phyloP scores from a whole-genome alignment of 1,140 invertebrate species.

The Microplitis demolitor region DNA sequence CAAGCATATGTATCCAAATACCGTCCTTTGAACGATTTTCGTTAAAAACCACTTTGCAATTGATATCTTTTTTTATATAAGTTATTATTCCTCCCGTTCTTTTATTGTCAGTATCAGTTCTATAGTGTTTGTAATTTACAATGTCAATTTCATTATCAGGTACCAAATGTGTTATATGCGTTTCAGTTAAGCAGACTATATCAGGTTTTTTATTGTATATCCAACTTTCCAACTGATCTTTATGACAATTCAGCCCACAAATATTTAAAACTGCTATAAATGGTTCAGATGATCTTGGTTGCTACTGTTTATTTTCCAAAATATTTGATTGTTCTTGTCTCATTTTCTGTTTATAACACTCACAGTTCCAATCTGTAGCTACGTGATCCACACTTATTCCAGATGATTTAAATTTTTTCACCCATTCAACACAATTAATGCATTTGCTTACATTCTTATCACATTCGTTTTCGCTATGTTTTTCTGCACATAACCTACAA shows the following conservation, averaged over 20 bases:
- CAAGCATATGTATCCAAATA: no score
- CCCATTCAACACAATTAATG: conserved; percentile 15
- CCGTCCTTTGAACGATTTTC: no score
- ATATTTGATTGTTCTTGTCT: neutral
- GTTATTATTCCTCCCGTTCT: conserved; percentile 11
- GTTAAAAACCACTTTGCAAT: no score
- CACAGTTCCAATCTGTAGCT: conserved; percentile 8
- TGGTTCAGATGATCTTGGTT: no score
- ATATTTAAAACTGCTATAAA: conserved; percentile 10
- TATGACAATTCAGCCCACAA: conserved; percentile 1
- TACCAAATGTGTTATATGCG: conserved; percentile 10
- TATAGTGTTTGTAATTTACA: neutral
- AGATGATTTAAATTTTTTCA: neutral
- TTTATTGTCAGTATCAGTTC: conserved; percentile 7
- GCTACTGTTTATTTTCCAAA: no score
- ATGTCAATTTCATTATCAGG: conserved; percentile 7
- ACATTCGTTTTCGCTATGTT: conserved; percentile 17
- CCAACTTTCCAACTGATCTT: conserved; percentile 7
- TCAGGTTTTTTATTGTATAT: neutral
- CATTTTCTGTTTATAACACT: neutral
- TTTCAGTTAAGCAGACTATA: conserved; percentile 20
- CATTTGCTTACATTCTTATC: conserved; percentile 3
- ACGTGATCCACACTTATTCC: neutral
- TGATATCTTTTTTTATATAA: neutral
- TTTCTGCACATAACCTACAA: conserved; percentile 14